Percentiles rank a stretch among this genome's conserved stretches.
These are phyloP conservation scores for Cephus cinctus DNA, from an alignment of 1,140 invertebrate species.

Conservation along the genomic window DNA sequence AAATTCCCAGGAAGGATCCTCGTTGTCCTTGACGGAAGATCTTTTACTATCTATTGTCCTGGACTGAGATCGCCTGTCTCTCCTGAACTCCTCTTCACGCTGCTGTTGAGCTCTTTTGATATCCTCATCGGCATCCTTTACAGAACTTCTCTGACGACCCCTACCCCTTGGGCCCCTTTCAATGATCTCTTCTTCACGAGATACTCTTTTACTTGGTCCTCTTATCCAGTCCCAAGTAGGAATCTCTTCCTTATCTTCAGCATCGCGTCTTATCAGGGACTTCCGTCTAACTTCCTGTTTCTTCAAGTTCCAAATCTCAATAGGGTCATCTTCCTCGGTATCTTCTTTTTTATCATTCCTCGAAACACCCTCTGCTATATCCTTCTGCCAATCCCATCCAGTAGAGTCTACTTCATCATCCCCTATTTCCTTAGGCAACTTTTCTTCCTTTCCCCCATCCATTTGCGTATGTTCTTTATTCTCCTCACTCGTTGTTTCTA, in stretches of 20 bases:
- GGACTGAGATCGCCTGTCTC: conserved; percentile 31
- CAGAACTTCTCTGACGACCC: not conserved
- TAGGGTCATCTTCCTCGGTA: conserved; percentile 16
- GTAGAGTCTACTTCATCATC: conserved; percentile 19
- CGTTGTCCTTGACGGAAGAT: conserved; percentile 1
- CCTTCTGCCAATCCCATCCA: conserved; percentile 23
- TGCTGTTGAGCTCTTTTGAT: conserved; percentile 16
- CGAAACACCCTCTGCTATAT: conserved; percentile 17
- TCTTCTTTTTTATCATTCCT: not conserved
- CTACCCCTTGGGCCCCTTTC: too few relatives aligned
- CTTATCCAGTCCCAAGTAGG: conserved; percentile 3
- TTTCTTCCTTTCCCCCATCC: conserved; percentile 6
- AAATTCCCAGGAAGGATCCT: not conserved
- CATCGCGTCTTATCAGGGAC: conserved; percentile 29
- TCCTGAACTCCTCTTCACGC: conserved; percentile 17
- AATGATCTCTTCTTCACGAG: not conserved
- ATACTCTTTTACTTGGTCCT: conserved; percentile 4
- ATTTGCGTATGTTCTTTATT: conserved; percentile 8
- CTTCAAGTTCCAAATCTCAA: conserved; percentile 18
- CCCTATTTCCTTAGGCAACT: conserved; percentile 13
- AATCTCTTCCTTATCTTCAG: conserved; percentile 18
- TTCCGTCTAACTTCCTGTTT: conserved; percentile 20
- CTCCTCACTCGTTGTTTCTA: conserved; percentile 5
- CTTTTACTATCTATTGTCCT: conserved; percentile 17
- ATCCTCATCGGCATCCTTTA: not conserved